Evolutionary conservation across 1,140 invertebrate species (phyloP).

Genomic region (Radopholus similis): DNA sequence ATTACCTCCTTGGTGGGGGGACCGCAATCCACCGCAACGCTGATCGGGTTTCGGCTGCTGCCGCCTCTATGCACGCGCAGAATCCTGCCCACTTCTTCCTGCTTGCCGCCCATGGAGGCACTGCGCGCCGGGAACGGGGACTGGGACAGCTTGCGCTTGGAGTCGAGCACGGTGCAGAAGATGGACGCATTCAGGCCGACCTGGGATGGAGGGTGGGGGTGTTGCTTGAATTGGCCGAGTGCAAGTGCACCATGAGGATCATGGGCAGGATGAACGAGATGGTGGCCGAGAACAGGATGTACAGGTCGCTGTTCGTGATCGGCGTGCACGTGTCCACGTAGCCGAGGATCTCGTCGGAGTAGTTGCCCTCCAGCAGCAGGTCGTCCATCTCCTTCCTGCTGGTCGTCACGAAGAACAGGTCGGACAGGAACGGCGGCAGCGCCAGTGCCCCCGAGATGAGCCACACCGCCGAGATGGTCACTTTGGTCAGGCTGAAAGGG

Average conservation of each 20-base stretch:
- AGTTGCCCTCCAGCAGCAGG: slow-evolving; percentile 4
- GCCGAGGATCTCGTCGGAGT: slow-evolving; percentile 14
- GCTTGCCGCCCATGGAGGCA: not conserved
- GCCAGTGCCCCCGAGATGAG: slow-evolving; percentile 45
- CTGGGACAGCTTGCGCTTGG: slow-evolving; percentile 13
- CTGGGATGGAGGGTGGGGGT: not conserved
- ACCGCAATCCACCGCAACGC: too few relatives aligned
- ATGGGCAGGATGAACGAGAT: slow-evolving; percentile 55
- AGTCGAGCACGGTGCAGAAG: slow-evolving; percentile 49
- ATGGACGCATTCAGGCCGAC: slow-evolving; percentile 48
- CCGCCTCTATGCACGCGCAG: slow-evolving; percentile 6
- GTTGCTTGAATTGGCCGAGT: not conserved
- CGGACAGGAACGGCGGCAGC: slow-evolving; percentile 43
- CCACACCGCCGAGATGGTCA: slow-evolving; percentile 55
- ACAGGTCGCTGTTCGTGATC: slow-evolving; percentile 40
- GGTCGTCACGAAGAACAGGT: slow-evolving; percentile 36
- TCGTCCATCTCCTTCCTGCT: not conserved
- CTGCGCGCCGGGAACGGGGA: slow-evolving; percentile 6
- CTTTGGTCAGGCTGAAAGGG: slow-evolving; percentile 42
- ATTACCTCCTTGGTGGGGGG: too few relatives aligned
- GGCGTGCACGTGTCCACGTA: slow-evolving; percentile 40
- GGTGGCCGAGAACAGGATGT: slow-evolving; percentile 57
- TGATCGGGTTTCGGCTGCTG: not conserved
- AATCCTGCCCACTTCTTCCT: not conserved
- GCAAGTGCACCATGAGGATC: slow-evolving; percentile 44